Percentiles rank a stretch among this genome's conserved stretches.
Evolutionary conservation across 2,888 invertebrate genomes (phyloP).

Genomic region (Drosophila antonietae): DNA sequence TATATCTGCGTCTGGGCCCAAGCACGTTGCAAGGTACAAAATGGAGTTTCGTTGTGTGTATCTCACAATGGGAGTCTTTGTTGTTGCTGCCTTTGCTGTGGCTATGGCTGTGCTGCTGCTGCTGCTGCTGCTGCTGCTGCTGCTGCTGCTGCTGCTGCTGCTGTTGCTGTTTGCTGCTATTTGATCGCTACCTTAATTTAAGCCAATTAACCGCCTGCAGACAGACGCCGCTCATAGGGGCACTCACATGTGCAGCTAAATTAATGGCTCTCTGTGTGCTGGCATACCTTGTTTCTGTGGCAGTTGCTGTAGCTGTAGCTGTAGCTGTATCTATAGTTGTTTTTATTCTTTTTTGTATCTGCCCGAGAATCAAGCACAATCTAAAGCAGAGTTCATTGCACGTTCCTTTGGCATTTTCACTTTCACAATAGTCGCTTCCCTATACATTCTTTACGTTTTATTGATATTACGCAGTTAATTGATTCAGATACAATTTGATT

Average conservation of each 20-base stretch:
- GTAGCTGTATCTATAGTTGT: conserved; percentile 2
- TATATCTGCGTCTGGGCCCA: conserved; percentile 49
- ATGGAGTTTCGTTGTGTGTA: conserved; percentile 69
- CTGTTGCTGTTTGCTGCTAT: conserved; percentile 64
- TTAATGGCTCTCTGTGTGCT: conserved; percentile 35
- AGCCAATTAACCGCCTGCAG: conserved; percentile 83
- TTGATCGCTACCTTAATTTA: conserved; percentile 84
- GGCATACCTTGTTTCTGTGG: conserved; percentile 33
- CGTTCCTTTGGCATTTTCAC: conserved; percentile 62
- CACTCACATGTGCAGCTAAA: conserved; percentile 46
- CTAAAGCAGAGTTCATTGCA: conserved; percentile 64
- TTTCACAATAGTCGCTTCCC: conserved; percentile 45
- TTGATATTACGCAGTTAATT: conserved; percentile 65
- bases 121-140: conserved; percentile 48
- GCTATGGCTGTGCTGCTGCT: conserved; percentile 2
- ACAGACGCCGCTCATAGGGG: conserved; percentile 51
- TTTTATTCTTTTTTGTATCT: not conserved
- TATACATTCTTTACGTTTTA: conserved; percentile 36
- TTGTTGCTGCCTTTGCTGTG: conserved; percentile 60
- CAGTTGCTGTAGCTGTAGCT: conserved; percentile 11
- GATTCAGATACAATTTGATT: conserved; percentile 63
- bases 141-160: conserved; percentile 16
- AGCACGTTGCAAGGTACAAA: conserved; percentile 72
- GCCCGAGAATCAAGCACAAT: conserved; percentile 52
- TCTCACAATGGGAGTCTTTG: conserved; percentile 65